Conservation (phyloP, 2,888 invertebrate genomes). For the Frankliniella intonsa region DNA sequence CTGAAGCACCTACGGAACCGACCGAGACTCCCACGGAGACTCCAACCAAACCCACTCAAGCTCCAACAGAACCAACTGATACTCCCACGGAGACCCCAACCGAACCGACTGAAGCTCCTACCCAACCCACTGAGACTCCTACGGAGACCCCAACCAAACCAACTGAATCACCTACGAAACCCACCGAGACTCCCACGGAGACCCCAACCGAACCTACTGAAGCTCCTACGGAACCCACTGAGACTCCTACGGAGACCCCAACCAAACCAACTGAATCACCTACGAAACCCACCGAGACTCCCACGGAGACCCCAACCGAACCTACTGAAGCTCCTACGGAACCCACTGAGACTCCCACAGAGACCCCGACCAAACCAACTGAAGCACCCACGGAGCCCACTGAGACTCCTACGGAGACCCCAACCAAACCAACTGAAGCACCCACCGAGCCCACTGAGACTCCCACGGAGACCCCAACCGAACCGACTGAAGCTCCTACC, state of each 20-base stretch:
- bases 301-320: background rate
- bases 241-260: background rate
- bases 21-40: background rate
- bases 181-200: background rate
- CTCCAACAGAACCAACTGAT: background rate
- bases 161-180: background rate
- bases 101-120: background rate
- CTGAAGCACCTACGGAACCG: background rate
- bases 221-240: background rate
- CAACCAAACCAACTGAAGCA: background rate
- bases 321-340: conserved; percentile 27
- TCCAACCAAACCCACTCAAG: background rate
- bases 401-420: background rate
- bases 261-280: background rate
- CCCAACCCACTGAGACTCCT: background rate
- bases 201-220: background rate
- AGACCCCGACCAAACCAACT: background rate
- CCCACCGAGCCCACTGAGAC: background rate
- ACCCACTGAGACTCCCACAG: background rate
- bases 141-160: background rate
- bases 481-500: background rate
- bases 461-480: background rate
- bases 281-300: background rate
- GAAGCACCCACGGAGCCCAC: background rate
- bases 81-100: background rate